Conservation (phyloP, 2,888 invertebrate genomes). For the Unio pictorum region DNA sequence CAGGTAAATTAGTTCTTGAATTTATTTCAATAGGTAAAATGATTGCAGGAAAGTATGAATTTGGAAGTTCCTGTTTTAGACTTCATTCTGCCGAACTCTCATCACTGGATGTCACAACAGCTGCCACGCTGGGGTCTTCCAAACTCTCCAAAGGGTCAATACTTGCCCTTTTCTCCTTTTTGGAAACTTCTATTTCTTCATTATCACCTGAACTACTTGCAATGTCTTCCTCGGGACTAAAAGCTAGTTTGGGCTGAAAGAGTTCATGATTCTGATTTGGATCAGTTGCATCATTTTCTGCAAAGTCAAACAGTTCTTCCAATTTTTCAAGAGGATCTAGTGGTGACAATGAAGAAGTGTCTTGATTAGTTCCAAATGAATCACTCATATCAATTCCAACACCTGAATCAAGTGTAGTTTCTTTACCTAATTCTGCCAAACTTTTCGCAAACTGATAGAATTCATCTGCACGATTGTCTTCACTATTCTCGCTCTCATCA, state of each 20-base stretch:
- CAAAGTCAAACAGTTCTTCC: slow-evolving; percentile 10
- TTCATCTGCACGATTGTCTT: slow-evolving; percentile 34
- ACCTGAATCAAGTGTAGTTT: slow-evolving; percentile 54
- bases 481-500: slow-evolving; percentile 26
- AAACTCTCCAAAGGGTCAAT: slow-evolving; percentile 55
- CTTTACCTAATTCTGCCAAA: slow-evolving; percentile 53
- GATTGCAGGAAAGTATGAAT: too few species aligned
- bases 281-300: slow-evolving; percentile 5
- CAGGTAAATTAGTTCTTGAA: too few species aligned
- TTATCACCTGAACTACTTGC: slow-evolving; percentile 22
- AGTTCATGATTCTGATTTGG: slow-evolving; percentile 13
- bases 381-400: slow-evolving; percentile 42
- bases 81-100: slow-evolving; percentile 44
- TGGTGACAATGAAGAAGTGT: slow-evolving; percentile 46
- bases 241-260: slow-evolving; percentile 2
- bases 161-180: slow-evolving; percentile 44
- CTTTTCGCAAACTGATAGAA: slow-evolving; percentile 50
- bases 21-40: too few species aligned
- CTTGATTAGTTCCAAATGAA: slow-evolving; percentile 2
- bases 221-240: slow-evolving; percentile 13
- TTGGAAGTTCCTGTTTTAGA: too few species aligned
- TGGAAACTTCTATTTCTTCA: slow-evolving; percentile 27
- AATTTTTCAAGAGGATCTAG: slow-evolving; percentile 42
- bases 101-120: slow-evolving; percentile 49
- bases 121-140: slow-evolving; percentile 44